Evolutionary conservation across 2,113 vertebrate species (phyloP).

Genomic region (Apodemus sylvaticus): DNA sequence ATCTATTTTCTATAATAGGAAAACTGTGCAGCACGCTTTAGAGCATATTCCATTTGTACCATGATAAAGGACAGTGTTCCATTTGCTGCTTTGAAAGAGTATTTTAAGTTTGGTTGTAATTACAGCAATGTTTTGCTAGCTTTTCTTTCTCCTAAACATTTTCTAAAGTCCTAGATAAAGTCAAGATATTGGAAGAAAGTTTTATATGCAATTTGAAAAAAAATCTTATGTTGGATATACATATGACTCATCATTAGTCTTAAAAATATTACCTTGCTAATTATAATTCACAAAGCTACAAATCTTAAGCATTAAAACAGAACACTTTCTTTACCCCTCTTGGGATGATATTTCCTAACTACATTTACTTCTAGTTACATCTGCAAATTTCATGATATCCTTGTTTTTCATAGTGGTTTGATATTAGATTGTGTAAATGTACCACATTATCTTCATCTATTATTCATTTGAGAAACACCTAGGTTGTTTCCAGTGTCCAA

Average conservation of each 20-base stretch:
- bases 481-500: no score
- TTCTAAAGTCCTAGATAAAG: conserved; percentile 51
- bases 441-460: no score
- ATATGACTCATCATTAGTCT: conserved; percentile 27
- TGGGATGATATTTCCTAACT: no score
- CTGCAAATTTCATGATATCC: no score
- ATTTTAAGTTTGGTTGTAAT: conserved; percentile 75
- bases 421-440: no score
- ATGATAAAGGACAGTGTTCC: conserved; percentile 63
- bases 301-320: conserved; percentile 17
- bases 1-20: background rate
- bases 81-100: conserved; percentile 56
- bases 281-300: background rate
- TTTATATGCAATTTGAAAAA: conserved; percentile 28
- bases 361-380: no score
- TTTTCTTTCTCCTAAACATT: conserved; percentile 52
- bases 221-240: background rate
- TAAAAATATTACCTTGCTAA: conserved; percentile 39
- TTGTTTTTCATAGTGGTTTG: no score
- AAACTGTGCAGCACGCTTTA: conserved; percentile 60
- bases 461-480: no score
- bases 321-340: background rate
- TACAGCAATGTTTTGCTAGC: conserved; percentile 51
- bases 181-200: conserved; percentile 43
- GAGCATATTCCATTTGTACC: conserved; percentile 67